Evolutionary conservation across 2,888 invertebrate species (phyloP), one percentile per base, ranked within the genome.

Genomic region (Horisme vitalbata): DNA sequence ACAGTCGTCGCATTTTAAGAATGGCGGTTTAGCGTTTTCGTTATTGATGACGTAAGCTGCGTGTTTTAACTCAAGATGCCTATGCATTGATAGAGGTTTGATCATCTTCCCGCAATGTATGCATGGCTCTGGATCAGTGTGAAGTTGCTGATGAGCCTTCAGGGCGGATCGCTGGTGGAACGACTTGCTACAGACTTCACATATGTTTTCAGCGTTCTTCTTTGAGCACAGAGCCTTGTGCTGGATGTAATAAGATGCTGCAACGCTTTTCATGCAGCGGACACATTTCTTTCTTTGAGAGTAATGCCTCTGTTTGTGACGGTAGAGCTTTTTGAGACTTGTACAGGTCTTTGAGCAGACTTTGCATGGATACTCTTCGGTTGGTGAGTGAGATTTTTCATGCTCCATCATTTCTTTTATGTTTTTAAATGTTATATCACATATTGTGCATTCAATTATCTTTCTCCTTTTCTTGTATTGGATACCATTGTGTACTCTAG

Each of bases 371-470:
- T 63, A 78, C 6, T 56, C 32, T 2, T 61, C 63, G 5, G 61
- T 41, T 4, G 67, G 36, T 0, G 53, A 51, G 24, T 79, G 79
- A 0, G 52, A 21, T 28, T 65, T 50, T 15, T 75, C 69, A 48
- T 79, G 79, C 20, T 70, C 41, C 3, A 63, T 41, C 51, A 79
- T 64, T 34, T 73, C 68, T 44, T 65, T 72, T 6, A 68, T 54
- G 14, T 62, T 73, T 12, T 55, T 69, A 21, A 74, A 75, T 45
- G 68, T 70, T 5, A 67, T 48, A 20, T 75, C 59, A 20, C 80
- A 81, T 1, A 79, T 20, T 0, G 74, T 69, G 45, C 80, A 81
- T 43, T 73, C 71, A 3, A 77, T 69, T 4, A 71, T 69, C 14
- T 68, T 72, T 9, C 72, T 60, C 6, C 75, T 58, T 33, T 74